A percentile compares a stretch with the other conserved stretches of the same genome.
Conservation (phyloP, 2,113 vertebrate genomes). For the Oncorhynchus kisutch region DNA sequence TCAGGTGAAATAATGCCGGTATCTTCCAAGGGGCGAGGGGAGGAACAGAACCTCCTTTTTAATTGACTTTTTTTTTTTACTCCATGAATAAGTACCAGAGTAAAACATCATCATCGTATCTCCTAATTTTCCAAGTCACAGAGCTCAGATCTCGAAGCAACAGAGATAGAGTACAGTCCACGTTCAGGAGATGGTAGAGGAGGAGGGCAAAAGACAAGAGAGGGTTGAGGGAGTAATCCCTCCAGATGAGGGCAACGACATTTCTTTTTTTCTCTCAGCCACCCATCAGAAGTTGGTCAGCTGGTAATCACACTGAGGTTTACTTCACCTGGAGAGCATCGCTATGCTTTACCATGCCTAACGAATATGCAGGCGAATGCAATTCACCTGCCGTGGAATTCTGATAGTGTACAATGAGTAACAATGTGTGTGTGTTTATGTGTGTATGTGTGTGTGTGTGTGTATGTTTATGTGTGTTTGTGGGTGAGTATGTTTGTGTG, state of each 20-base stretch:
- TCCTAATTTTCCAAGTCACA: background rate
- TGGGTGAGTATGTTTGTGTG: too few species aligned
- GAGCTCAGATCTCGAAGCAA: constrained; percentile 42
- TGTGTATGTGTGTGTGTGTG: background rate
- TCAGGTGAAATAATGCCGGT: background rate
- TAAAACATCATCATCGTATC: background rate
- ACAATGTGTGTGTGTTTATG: background rate
- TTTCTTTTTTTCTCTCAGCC: constrained; percentile 42
- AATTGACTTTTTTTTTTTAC: background rate
- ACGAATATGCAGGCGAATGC: constrained; percentile 28
- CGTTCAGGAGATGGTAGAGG: constrained; percentile 35
- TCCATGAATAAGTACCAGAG: background rate
- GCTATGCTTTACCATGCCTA: constrained; percentile 23
- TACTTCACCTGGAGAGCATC: constrained; percentile 49
- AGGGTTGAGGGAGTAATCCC: constrained; percentile 39
- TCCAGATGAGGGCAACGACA: constrained; percentile 49
- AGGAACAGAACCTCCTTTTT: background rate
- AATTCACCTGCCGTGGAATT: constrained; percentile 19
- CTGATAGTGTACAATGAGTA: constrained; percentile 32
- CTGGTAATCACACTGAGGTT: constrained; percentile 52
- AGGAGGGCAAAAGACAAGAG: constrained; percentile 12
- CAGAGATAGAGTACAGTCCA: constrained; percentile 45
- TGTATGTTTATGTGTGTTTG: too few species aligned
- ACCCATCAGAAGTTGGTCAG: constrained; percentile 56
- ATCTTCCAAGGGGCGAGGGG: background rate